Evolutionary conservation across 2,797 vertebrate genomes (phyloP).

Genomic region (Hippopotamyrus pictus): DNA sequence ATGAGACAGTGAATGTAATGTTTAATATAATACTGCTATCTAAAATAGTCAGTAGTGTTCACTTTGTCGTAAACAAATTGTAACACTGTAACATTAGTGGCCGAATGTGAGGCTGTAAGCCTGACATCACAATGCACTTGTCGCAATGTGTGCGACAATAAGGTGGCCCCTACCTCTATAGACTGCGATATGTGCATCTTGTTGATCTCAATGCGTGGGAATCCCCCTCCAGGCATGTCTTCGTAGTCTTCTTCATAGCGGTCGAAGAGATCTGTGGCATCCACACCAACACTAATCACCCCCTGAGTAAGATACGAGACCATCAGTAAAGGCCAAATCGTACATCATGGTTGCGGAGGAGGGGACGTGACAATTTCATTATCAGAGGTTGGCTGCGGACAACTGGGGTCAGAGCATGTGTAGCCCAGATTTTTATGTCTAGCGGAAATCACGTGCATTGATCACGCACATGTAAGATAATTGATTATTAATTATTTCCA

Average conservation of each 20-base stretch:
- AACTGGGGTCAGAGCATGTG: not conserved
- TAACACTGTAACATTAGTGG: not conserved
- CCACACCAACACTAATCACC: slow-evolving; percentile 90
- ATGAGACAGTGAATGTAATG: not conserved
- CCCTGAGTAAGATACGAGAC: slow-evolving; percentile 60
- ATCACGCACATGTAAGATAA: not conserved
- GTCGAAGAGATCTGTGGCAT: slow-evolving; percentile 96
- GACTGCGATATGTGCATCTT: slow-evolving; percentile 99
- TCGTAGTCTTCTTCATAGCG: slow-evolving; percentile 93
- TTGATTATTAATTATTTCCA: not conserved
- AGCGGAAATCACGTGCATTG: not conserved
- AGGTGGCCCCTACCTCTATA: slow-evolving; percentile 73
- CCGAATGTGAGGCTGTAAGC: not conserved
- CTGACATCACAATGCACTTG: not conserved
- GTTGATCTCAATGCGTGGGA: slow-evolving; percentile 94
- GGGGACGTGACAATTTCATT: not conserved
- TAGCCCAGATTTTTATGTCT: not conserved
- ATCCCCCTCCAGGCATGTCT: slow-evolving; percentile 66
- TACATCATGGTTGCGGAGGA: not conserved
- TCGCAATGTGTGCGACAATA: not conserved
- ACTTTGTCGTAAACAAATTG: not conserved
- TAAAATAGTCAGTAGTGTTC: not conserved
- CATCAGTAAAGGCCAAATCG: not conserved
- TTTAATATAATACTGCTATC: not conserved
- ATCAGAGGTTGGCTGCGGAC: not conserved